Evolutionary conservation across 2,797 vertebrate species (phyloP).

Genomic region (Heliangelus exortis): DNA sequence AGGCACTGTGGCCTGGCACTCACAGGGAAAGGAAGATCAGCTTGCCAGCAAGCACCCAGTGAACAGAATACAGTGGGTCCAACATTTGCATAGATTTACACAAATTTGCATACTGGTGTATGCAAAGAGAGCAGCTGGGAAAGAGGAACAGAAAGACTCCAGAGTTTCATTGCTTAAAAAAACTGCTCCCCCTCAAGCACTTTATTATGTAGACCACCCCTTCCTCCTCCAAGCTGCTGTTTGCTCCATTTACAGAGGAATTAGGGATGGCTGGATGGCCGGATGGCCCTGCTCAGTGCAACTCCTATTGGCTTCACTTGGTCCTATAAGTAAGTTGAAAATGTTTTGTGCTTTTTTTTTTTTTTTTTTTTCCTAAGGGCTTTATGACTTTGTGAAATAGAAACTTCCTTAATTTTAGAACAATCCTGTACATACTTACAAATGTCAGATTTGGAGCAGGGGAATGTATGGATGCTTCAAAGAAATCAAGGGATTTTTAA

Average conservation of each 20-base stretch:
- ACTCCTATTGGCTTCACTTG: not conserved
- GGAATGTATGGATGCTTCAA: not conserved
- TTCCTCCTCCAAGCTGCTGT: not conserved
- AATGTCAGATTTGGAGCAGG: not conserved
- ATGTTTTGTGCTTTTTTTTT: not conserved
- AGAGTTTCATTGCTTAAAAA: not conserved
- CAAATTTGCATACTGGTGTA: not conserved
- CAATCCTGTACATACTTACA: not conserved
- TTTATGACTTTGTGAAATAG: not conserved
- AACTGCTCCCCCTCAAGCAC: not conserved
- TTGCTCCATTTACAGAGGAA: not conserved
- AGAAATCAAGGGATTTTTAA: not conserved
- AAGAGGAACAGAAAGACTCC: not conserved
- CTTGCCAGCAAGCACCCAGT: not conserved
- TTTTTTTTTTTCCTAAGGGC: not conserved
- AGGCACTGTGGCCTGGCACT: not conserved
- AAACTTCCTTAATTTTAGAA: not conserved
- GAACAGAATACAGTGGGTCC: not conserved
- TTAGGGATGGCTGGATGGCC: not conserved
- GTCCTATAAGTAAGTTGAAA: not conserved
- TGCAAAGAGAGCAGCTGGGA: not conserved
- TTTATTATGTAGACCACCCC: not conserved
- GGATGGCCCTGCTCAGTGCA: not conserved
- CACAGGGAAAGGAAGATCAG: fast-evolving
- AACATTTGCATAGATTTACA: not conserved